Evolutionary conservation across 1,140 invertebrate species (phyloP), one percentile per base, ranked within the genome.

Genomic region (Wiebesia pumilae): DNA sequence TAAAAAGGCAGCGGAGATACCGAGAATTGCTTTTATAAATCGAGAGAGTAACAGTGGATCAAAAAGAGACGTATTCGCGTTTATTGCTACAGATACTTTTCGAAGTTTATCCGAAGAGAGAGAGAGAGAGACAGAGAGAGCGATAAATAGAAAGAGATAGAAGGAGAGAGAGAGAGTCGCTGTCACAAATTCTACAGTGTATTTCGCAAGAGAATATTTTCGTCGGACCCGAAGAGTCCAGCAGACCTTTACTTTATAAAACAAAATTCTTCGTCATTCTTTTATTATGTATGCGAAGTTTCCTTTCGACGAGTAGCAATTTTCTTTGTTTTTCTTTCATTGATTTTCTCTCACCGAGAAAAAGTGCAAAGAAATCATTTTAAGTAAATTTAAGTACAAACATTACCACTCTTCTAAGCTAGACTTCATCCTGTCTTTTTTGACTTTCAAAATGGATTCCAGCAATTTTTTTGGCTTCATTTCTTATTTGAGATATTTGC

Each of bases 11-110:
- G 24, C 78, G 87, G 79, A 81, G 54, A 87, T 65, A 82, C 81
- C 69, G 84, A 82, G 87, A 73, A 73, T 51, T 54, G 87, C 87
- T 65, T 85, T 89, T 87, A 84, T 40, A 87, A 87, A 71, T 86
- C 78, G 87, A 90, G 89, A 87, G 30, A 54, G 47, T 54, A 24
- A 83, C 40, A 83, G 69, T 30, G 35, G 54, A 38, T 33, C n/a
- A 81, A 65, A 75, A 71, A 58, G 79, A 85, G 85, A 84, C 47
- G 24, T 62, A 80, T 87, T 65, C 65, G 30, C 67, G 86, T 86
- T 88, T 89, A 86, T 87, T 75, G 54, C 84, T 67, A 86, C 65
- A 85, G 54, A 47, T 83, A 83, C 83, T 67, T 82, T 81, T 27
- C 24, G 51, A 47, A 69, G n/a, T 75, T 81, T 69, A 58, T 81